These are phyloP conservation scores for Zygaena filipendulae DNA, from an alignment of 2,888 invertebrate species.

Conservation along the genomic window DNA sequence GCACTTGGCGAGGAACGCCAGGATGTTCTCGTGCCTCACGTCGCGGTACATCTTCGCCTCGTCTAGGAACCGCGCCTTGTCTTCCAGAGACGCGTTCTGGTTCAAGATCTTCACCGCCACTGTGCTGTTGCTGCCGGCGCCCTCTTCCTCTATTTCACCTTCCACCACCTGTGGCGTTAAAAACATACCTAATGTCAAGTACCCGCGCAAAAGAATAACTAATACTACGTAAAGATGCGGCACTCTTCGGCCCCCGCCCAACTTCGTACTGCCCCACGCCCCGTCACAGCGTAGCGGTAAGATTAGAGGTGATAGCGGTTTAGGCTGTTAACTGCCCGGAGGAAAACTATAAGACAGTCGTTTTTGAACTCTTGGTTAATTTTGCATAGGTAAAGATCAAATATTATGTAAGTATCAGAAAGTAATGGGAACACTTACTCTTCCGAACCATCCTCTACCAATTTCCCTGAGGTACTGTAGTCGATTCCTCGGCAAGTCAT, in stretches of 20 bases:
- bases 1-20: constrained; percentile 78
- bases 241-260: too few relatives aligned
- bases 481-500: constrained; percentile 78
- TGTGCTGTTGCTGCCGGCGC: constrained; percentile 36
- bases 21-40: constrained; percentile 76
- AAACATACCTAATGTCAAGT: too few relatives aligned
- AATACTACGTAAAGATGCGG: too few relatives aligned
- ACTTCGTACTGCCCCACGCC: too few relatives aligned
- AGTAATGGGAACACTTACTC: constrained; percentile 41
- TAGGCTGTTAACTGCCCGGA: too few relatives aligned
- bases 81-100: constrained; percentile 79
- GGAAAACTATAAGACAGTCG: too few relatives aligned
- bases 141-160: constrained; percentile 71
- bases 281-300: too few relatives aligned
- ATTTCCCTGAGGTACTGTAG: constrained; percentile 85
- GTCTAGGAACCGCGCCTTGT: constrained; percentile 82
- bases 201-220: too few relatives aligned
- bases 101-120: constrained; percentile 86
- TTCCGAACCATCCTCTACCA: constrained; percentile 88
- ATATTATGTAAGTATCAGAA: not conserved
- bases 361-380: too few relatives aligned
- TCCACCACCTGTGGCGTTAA: constrained; percentile 86
- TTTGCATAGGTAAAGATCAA: not conserved
- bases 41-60: constrained; percentile 80
- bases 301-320: too few relatives aligned